Conservation (phyloP, 2,113 vertebrate species). For the Sturnira hondurensis region DNA sequence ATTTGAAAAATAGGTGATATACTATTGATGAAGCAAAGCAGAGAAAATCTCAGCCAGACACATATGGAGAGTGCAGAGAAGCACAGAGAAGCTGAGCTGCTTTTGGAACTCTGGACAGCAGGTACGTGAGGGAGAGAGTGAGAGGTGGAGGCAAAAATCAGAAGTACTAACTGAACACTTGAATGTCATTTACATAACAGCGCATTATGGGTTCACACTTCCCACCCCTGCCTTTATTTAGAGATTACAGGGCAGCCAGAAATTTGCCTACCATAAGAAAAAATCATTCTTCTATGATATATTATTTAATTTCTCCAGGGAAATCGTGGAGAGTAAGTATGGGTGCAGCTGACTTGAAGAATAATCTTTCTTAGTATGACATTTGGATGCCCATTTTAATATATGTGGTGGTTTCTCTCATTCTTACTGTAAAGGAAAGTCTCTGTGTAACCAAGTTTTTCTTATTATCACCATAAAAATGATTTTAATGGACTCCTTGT, state of each 20-base stretch:
- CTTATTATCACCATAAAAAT: neutral
- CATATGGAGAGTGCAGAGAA: neutral
- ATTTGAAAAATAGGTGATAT: neutral
- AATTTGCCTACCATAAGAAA: conserved; percentile 30
- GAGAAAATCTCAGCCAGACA: neutral
- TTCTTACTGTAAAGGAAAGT: neutral
- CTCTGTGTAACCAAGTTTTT: neutral
- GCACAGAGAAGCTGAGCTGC: neutral
- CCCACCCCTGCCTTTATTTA: conserved; percentile 69
- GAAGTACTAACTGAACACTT: conserved; percentile 38
- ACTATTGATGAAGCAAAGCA: neutral
- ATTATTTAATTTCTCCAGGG: conserved; percentile 34
- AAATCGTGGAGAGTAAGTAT: neutral
- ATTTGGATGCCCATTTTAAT: neutral
- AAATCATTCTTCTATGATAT: neutral
- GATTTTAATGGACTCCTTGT: neutral
- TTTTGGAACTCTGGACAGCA: neutral
- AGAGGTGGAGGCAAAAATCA: conserved; percentile 36
- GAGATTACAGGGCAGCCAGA: conserved; percentile 39
- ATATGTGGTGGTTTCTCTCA: neutral
- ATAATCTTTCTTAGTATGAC: neutral
- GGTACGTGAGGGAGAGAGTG: neutral
- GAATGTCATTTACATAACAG: conserved; percentile 69
- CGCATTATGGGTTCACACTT: conserved; percentile 66
- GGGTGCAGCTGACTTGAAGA: neutral